phyloP scores from a whole-genome alignment of 2,113 vertebrate genomes.

The Progne subis region DNA sequence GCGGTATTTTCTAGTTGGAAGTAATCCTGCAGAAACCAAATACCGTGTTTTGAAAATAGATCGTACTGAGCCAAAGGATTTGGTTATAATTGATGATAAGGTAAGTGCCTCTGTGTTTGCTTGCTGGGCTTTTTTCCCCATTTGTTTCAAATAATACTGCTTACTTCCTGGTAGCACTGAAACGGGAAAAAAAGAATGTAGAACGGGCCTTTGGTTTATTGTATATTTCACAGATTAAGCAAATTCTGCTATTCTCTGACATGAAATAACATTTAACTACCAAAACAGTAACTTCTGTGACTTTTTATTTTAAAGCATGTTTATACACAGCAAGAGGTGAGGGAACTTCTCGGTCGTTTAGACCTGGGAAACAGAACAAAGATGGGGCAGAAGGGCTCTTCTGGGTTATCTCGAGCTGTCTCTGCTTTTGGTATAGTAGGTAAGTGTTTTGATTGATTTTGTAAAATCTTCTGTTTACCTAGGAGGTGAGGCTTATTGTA shows the following conservation, averaged over 20 bases:
- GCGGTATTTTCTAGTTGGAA: slow-evolving; percentile 95
- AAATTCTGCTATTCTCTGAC: neutral
- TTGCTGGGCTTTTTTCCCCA: neutral
- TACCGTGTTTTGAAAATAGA: slow-evolving; percentile 95
- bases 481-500: slow-evolving; percentile 46
- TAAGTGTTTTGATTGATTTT: slow-evolving; percentile 62
- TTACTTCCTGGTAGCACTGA: neutral
- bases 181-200: neutral
- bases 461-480: neutral
- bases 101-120: slow-evolving; percentile 67
- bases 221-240: neutral
- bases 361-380: slow-evolving; percentile 94
- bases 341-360: slow-evolving; percentile 91
- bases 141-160: neutral
- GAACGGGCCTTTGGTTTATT: neutral
- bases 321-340: slow-evolving; percentile 90
- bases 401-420: slow-evolving; percentile 88
- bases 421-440: slow-evolving; percentile 92
- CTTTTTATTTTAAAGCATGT: slow-evolving; percentile 84
- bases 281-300: neutral
- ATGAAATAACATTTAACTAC: neutral
- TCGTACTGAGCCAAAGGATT: slow-evolving; percentile 93
- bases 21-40: slow-evolving; percentile 93
- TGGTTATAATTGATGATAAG: slow-evolving; percentile 94
- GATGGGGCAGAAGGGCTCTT: slow-evolving; percentile 91